A percentile compares a stretch with the other conserved stretches of the same genome.
Evolutionary conservation across 1,140 invertebrate genomes (phyloP).

Genomic region (Musca vetustissima): DNA sequence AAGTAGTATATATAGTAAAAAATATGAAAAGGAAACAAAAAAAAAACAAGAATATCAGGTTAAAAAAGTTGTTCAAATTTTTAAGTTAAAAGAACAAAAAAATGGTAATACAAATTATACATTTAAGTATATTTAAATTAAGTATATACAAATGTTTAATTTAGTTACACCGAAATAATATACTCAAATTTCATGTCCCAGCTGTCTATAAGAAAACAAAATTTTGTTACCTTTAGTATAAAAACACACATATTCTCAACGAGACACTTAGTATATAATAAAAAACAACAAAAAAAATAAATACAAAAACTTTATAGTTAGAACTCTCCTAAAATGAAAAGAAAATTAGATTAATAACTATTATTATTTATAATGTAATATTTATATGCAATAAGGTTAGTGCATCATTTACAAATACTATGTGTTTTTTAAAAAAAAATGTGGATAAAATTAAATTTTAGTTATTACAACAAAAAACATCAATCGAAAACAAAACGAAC

Average conservation of each 20-base stretch:
- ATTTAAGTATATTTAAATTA: no score
- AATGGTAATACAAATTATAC: background rate
- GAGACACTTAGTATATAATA: background rate
- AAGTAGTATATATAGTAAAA: constrained; percentile 7
- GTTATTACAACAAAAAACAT: background rate
- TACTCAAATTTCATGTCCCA: constrained; percentile 3
- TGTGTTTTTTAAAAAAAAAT: background rate
- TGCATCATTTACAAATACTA: constrained; percentile 9
- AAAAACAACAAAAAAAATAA: background rate
- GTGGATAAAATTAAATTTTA: background rate
- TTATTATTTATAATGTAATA: background rate
- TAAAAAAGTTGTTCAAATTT: constrained; percentile 12
- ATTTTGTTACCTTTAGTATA: background rate
- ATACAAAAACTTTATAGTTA: background rate
- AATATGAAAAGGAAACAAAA: no score
- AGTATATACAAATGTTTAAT: background rate
- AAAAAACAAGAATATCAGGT: constrained; percentile 13
- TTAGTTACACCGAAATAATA: background rate
- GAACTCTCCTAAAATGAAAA: background rate
- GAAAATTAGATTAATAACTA: background rate
- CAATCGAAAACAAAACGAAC: background rate
- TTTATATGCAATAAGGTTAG: constrained; percentile 15
- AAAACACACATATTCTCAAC: background rate
- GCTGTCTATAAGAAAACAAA: constrained; percentile 3
- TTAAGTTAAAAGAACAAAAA: background rate